Percentiles rank a stretch among this genome's conserved stretches.
These are phyloP conservation scores for Oenanthe oenanthe DNA, from an alignment of 2,113 vertebrate genomes.

Conservation along the genomic window DNA sequence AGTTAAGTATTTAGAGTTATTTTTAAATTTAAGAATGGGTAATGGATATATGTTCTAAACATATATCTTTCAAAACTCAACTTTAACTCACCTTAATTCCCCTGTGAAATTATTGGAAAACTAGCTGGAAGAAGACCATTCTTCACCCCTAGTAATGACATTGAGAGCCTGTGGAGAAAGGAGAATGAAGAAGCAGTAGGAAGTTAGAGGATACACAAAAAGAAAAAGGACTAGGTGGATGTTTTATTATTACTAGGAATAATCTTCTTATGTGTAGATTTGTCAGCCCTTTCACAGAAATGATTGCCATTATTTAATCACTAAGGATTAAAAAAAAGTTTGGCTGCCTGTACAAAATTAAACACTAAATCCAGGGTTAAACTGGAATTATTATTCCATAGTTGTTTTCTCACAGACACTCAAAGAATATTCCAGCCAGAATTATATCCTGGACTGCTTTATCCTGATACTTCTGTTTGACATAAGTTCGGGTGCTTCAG, in stretches of 20 bases:
- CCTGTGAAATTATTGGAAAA: neutral
- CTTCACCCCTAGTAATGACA: neutral
- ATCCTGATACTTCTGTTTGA: neutral
- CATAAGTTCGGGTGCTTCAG: neutral
- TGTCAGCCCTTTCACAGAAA: neutral
- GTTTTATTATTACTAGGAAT: neutral
- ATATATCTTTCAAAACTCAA: neutral
- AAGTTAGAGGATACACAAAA: neutral
- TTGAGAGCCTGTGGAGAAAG: conserved; percentile 37
- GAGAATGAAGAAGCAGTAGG: neutral
- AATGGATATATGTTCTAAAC: neutral
- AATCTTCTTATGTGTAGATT: neutral
- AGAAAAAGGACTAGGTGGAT: neutral
- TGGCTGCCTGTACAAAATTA: neutral
- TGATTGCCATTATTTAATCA: neutral
- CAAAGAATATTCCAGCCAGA: neutral
- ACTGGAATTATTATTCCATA: neutral
- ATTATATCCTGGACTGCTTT: neutral
- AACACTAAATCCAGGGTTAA: neutral
- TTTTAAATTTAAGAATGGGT: neutral
- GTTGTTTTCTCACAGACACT: neutral
- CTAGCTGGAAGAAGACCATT: neutral
- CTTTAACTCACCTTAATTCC: conserved; percentile 21
- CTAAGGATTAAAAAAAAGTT: neutral
- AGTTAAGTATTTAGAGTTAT: neutral